Evolutionary conservation across 2,797 vertebrate genomes (phyloP), one percentile per base, ranked within the genome.

Genomic region (Acanthiza pusilla): DNA sequence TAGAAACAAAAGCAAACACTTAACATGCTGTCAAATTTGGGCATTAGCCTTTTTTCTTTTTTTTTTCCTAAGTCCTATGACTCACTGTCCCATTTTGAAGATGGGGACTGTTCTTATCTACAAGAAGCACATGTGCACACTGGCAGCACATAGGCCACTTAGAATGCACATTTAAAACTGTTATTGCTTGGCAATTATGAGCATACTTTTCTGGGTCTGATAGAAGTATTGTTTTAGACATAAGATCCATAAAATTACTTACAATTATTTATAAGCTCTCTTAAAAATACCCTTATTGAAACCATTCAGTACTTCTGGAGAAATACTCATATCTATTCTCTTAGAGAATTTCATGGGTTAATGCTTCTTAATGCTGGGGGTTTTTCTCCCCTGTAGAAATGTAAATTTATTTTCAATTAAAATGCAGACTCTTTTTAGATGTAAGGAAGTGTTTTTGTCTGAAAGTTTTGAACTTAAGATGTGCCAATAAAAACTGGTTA

Each of bases 21-120:
- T 55, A 40, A 40, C 62, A 48, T 72, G 45, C 54, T 71, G 40
- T 63, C 57, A 60, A 42, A 71, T 72, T 80, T 83, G 61, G 22
- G 13, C 50, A 70, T 93, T 77, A 57, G 72, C 16, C 27, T 84
- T n/a, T 65, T 74, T 25, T 40, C 1, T 34, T 16, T 36, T 40
- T 51, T 73, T 57, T 23, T 29, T n/a, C 21, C 2, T 9, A 48
- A 79, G 34, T 55, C 36, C n/a, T 47, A 9, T 93, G 93, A 78
- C 88, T 91, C 66, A 26, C 61, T 87, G 1, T 77, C 27, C 47
- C 30, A 2, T 89, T 88, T 88, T 63, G 55, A 88, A 91, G 50
- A 80, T 51, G 53, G 21, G 19, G 86, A 66, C 63, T 58, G 13
- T 48, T 91, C 93, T 96, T 96, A 96, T 97, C 94, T 96, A 26